A percentile compares a stretch with the other conserved stretches of the same genome.
Conservation (phyloP, 2,888 invertebrate genomes). For the Amphipoea lucens region DNA sequence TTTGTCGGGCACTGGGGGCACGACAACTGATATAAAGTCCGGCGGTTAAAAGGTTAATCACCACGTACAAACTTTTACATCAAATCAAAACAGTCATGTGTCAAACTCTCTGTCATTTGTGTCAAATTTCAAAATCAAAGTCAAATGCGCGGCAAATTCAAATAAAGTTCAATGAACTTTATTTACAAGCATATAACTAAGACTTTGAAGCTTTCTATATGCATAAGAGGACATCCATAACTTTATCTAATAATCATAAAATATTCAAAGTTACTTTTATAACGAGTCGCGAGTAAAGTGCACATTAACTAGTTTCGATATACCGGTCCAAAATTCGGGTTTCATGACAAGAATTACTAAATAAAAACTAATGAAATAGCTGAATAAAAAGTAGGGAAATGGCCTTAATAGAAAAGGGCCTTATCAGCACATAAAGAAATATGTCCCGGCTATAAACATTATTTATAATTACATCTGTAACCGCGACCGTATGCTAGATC, state of each 20-base stretch:
- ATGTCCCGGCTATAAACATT: constrained; percentile 63
- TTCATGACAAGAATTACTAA: constrained; percentile 67
- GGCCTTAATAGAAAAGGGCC: constrained; percentile 63
- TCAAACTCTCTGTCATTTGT: too few relatives aligned
- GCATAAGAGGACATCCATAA: not conserved
- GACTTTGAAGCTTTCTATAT: not conserved
- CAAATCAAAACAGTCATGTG: too few relatives aligned
- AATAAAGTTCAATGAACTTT: too few relatives aligned
- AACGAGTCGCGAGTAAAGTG: constrained; percentile 40
- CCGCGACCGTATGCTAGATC: constrained; percentile 59
- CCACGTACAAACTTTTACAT: too few relatives aligned
- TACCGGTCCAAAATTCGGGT: constrained; percentile 41
- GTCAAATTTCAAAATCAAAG: too few relatives aligned
- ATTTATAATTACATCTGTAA: constrained; percentile 67
- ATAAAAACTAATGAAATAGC: constrained; percentile 64
- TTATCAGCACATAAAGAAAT: constrained; percentile 67
- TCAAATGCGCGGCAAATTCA: too few relatives aligned
- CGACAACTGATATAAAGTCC: too few relatives aligned
- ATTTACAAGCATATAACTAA: not conserved
- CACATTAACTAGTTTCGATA: constrained; percentile 47
- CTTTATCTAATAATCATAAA: constrained; percentile 27
- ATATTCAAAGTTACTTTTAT: constrained; percentile 33
- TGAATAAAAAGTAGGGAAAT: constrained; percentile 63
- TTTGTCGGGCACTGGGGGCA: too few relatives aligned
- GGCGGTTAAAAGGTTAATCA: too few relatives aligned